Percentiles rank a stretch among this genome's conserved stretches.
Conservation (phyloP, 2,113 vertebrate genomes). For the Amblyopsis rosae region DNA sequence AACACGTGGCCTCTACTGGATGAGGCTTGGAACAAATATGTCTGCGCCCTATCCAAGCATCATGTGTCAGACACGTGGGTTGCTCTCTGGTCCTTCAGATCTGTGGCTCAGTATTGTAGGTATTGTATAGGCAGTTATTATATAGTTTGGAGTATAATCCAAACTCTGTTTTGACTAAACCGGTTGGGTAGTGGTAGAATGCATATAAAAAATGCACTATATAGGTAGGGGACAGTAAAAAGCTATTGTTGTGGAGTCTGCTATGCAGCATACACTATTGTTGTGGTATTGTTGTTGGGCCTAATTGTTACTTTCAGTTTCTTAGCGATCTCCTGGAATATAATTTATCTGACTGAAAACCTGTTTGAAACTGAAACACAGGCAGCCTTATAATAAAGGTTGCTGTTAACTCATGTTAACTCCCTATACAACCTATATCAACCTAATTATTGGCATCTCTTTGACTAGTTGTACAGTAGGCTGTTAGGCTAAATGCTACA, state of each 20-base stretch:
- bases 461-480: not conserved
- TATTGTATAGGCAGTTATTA: not conserved
- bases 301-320: not conserved
- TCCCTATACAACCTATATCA: not conserved
- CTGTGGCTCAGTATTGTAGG: not conserved
- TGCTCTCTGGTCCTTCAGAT: not conserved
- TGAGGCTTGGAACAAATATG: conserved; percentile 56
- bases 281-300: too few species aligned
- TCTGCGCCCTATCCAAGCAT: conserved; percentile 44
- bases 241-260: not conserved
- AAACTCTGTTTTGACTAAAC: not conserved
- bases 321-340: too few species aligned
- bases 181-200: not conserved
- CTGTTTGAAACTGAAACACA: conserved; percentile 7
- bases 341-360: not conserved
- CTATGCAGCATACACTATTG: not conserved
- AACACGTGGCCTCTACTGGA: conserved; percentile 59
- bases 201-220: not conserved
- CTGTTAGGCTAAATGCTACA: too few species aligned
- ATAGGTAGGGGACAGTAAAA: not conserved
- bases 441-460: not conserved
- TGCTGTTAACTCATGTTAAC: not conserved
- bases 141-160: not conserved
- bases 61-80: conserved; percentile 61
- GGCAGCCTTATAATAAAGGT: not conserved